These are phyloP conservation scores for Ctenoplectra terminalis DNA, from an alignment of 1,140 invertebrate genomes.

Conservation along the genomic window DNA sequence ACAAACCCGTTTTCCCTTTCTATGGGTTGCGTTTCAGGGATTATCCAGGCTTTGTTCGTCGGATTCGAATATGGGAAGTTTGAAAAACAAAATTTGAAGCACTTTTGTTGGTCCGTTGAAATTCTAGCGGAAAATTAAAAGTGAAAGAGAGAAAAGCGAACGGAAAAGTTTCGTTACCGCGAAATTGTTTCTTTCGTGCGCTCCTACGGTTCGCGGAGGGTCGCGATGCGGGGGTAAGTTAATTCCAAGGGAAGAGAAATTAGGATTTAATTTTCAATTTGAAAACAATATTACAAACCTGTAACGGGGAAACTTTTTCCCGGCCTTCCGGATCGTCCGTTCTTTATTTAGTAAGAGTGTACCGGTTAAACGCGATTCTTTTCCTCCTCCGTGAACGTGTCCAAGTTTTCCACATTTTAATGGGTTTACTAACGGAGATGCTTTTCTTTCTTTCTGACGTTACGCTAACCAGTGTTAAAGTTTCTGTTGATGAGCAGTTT, in stretches of 20 bases:
- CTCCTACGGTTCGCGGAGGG: too few relatives aligned
- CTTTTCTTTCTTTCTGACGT: not conserved
- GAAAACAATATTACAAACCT: constrained; percentile 25
- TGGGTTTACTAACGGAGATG: not conserved
- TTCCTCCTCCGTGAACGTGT: not conserved
- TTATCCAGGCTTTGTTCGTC: not conserved
- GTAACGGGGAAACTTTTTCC: not conserved
- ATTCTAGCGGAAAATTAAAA: constrained; percentile 24
- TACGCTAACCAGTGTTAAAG: not conserved
- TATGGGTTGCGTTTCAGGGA: constrained; percentile 9
- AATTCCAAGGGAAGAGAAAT: not conserved
- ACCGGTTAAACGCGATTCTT: not conserved
- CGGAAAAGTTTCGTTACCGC: not conserved
- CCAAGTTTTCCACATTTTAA: constrained; percentile 4
- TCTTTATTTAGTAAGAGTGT: not conserved
- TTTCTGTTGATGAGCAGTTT: not conserved
- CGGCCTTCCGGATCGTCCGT: not conserved
- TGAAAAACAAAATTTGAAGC: constrained; percentile 6
- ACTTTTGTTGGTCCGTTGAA: not conserved
- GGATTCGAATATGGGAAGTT: not conserved
- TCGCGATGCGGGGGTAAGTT: not conserved
- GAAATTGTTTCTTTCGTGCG: constrained; percentile 16
- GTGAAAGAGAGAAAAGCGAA: not conserved
- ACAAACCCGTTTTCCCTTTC: constrained; percentile 20
- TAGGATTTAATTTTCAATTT: constrained; percentile 32